Evolutionary conservation across 1,140 invertebrate genomes (phyloP).

Genomic region (Pachypeltis micranthus): DNA sequence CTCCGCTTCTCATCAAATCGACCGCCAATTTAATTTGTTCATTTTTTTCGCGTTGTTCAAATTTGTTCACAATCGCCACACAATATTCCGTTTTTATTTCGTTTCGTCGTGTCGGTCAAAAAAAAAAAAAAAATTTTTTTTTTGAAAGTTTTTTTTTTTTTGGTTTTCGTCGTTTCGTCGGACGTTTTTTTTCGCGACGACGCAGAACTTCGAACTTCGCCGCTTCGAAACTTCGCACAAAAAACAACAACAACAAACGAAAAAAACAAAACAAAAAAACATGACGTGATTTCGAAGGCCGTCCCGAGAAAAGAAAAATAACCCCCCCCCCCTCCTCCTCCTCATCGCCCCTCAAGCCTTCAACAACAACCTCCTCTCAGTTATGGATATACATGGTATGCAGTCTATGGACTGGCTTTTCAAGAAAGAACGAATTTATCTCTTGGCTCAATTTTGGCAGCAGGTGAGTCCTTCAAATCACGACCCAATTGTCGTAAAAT

Average conservation of each 20-base stretch:
- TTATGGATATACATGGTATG: conserved; percentile 62
- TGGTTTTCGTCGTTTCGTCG: too few relatives aligned
- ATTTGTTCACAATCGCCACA: not conserved
- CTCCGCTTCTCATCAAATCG: conserved; percentile 36
- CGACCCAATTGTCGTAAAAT: not conserved
- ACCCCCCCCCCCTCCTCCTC: conserved; percentile 20
- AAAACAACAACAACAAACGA: conserved; percentile 15
- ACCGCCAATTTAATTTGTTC: conserved; percentile 39
- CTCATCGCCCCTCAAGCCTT: conserved; percentile 37
- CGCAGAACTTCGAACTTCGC: too few relatives aligned
- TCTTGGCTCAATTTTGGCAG: conserved; percentile 87
- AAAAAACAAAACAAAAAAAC: not conserved
- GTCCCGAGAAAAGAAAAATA: conserved; percentile 24
- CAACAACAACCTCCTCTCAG: conserved; percentile 10
- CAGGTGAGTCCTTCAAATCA: conserved; percentile 61
- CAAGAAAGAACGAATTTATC: conserved; percentile 84
- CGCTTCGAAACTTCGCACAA: too few relatives aligned
- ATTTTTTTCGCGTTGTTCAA: not conserved
- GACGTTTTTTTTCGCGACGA: too few relatives aligned
- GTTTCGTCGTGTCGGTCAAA: too few relatives aligned
- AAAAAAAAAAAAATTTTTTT: too few relatives aligned
- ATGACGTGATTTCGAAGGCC: not conserved
- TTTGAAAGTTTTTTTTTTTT: conserved; percentile 34
- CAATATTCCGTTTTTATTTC: too few relatives aligned
- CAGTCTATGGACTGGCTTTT: conserved; percentile 90